Evolutionary conservation across 2,113 vertebrate species (phyloP).

Genomic region (Tupaia chinensis): DNA sequence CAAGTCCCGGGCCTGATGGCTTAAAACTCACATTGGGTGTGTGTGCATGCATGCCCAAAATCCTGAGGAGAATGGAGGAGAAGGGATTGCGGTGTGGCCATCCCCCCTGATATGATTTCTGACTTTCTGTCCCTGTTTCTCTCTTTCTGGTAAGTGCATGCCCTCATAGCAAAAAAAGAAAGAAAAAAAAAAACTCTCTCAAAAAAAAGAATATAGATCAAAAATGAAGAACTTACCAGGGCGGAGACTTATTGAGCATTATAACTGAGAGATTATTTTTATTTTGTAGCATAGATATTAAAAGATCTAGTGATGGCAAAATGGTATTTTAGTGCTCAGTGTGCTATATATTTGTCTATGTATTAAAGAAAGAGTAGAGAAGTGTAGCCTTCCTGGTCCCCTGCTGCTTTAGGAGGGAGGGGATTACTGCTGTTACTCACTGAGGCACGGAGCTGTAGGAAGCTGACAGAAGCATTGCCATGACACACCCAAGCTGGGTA

Average conservation of each 20-base stretch:
- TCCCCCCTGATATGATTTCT: no score
- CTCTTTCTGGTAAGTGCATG: no score
- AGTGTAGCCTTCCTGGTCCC: background rate
- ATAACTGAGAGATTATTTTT: background rate
- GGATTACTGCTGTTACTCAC: slow-evolving; percentile 10
- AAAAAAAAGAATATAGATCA: background rate
- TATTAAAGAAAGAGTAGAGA: background rate
- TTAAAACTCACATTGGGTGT: no score
- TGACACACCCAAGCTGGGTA: background rate
- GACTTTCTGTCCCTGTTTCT: no score
- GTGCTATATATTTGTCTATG: background rate
- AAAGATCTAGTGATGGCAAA: slow-evolving; percentile 22
- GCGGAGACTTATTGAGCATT: background rate
- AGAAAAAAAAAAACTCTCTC: no score
- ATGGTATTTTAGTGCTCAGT: background rate
- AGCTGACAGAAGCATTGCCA: slow-evolving; percentile 40
- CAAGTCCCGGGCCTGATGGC: no score
- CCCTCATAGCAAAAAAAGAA: no score
- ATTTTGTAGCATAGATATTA: background rate
- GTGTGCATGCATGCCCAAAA: no score
- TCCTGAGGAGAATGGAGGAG: no score
- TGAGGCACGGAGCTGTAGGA: background rate
- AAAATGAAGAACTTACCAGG: background rate
- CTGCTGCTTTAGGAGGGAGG: background rate
- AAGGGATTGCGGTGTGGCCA: no score